These are phyloP conservation scores for Enteromius argenteus DNA, from an alignment of 2,797 vertebrate species.

Conservation along the genomic window DNA sequence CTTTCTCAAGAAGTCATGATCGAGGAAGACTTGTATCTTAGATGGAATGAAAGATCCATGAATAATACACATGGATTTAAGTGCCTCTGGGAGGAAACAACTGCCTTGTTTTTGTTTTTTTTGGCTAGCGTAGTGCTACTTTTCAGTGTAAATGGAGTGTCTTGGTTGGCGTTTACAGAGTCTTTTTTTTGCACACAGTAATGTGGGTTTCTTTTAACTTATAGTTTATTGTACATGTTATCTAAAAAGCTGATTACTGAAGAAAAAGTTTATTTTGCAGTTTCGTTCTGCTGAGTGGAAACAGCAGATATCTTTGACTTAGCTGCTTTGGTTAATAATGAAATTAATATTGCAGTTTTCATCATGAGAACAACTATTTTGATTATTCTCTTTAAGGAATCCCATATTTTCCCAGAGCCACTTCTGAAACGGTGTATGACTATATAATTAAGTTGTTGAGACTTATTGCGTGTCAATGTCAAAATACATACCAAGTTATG, in stretches of 20 bases:
- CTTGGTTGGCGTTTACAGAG: background rate
- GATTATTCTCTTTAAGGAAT: background rate
- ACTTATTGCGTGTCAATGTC: too few relatives aligned
- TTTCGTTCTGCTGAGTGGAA: background rate
- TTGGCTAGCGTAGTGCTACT: constrained; percentile 50
- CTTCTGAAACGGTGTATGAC: too few relatives aligned
- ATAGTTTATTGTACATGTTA: background rate
- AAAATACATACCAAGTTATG: too few relatives aligned
- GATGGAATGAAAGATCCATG: constrained; percentile 54
- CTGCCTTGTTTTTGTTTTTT: constrained; percentile 52
- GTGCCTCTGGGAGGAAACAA: constrained; percentile 65
- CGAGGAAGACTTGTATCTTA: background rate
- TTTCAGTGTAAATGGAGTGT: constrained; percentile 26
- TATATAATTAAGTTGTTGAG: too few relatives aligned
- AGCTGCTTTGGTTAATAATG: background rate
- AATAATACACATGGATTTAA: constrained; percentile 70
- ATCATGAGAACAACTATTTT: background rate
- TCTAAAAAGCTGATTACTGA: background rate
- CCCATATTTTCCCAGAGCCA: too few relatives aligned
- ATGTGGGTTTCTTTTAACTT: background rate
- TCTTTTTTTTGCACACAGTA: too few relatives aligned
- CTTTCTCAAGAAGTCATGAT: constrained; percentile 1
- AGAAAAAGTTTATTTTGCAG: background rate
- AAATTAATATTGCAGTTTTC: constrained; percentile 1
- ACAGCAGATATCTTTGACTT: background rate